Evolutionary conservation across 2,797 vertebrate genomes (phyloP), one percentile per base, ranked within the genome.

Genomic region (Rhynchonycteris naso): DNA sequence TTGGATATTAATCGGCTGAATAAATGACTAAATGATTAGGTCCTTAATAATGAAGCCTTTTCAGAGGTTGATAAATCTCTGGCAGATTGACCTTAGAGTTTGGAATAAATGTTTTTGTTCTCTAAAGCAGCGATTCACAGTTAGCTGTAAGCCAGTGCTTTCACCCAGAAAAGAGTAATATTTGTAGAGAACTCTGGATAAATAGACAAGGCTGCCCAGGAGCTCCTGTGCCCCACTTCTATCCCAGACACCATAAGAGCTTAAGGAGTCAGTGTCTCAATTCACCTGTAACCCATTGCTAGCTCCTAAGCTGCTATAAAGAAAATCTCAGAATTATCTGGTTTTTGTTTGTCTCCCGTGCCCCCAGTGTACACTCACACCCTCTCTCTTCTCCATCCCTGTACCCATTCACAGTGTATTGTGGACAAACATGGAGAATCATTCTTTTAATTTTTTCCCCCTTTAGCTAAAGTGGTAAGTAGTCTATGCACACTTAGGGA

Each of bases 51-150:
- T 66, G 21, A 96, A 89, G 15, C 15, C 35, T 83, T 82, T 89
- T 92, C 58, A 75, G 52, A 68, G 56, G 47, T 78, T 11, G 1
- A 0, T 71, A 74, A 81, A 18, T 86, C 24, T 91, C 76, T 91
- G 38, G 52, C 87, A 96, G 13, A 84, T 83, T 79, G 50, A 66
- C 33, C 54, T 94, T 54, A 71, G 79, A 88, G n/a, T 94, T 68
- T 92, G 72, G n/a, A 92, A 87, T 79, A 92, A 83, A 71, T 16
- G 0, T 75, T 82, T 92, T 86, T 69, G 28, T 95, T n/a, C 30
- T 92, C 52, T 94, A 76, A 81, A 95, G 21, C 50, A 71, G 9
- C 72, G 75, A 74, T 75, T 90, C 65, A 74, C 43, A 50, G 43
- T 92, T 83, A 93, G 24, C 7, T 81, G 28, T 87, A 92, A 86